Base-by-base conservation (phyloP, 92 coral and sea anemone genomes). In the Heteractis magnifica region DNA sequence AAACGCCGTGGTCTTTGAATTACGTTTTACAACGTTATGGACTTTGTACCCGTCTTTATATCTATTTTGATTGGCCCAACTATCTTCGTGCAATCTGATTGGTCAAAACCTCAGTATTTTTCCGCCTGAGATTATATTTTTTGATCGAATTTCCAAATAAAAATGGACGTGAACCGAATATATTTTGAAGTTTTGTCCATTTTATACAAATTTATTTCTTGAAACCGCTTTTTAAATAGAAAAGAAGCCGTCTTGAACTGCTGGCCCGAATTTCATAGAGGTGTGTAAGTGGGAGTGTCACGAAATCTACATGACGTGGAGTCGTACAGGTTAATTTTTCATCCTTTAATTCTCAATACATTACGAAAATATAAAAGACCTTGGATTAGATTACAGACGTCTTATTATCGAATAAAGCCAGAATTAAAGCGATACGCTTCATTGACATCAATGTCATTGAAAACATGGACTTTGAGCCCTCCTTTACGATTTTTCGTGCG, bases 41-140 rank as follows among this genome's bases (percentile, higher is more conserved):
- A 90, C 93, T 83, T 90, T 90, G 93, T 18, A 62, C 93, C 56
- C 68, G 5, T 73, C 73, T 65, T 34, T 77, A 15, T 65, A 71
- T 44, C 49, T 41, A 20, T 5, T 49, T 75, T 81, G 78, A 71
- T 71, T 71, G 85, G 78, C 53, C 64, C 52, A 34, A 71, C 44
- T 34, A 53, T 15, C 53, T 10, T 62, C 72, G 49, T 49, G 83
- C 71, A 4, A 4, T 18, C 49, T 79, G 75, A 79, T 79, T 79
- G 83, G 83, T 79, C 5, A 19, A 52, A 60, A 8, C 56, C 20
- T 41, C 65, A 52, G 71, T 21, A 64, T 8, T 64, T 79, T 79
- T 49, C 83, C 83, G 48, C 19, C 2, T 4, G 21, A 74, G 51
- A 76, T 4, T 50, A 9, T 0, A 51, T 16, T 21, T 71, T 71